phyloP scores from a whole-genome alignment of 1,140 invertebrate genomes.

The Forficula auricularia region DNA sequence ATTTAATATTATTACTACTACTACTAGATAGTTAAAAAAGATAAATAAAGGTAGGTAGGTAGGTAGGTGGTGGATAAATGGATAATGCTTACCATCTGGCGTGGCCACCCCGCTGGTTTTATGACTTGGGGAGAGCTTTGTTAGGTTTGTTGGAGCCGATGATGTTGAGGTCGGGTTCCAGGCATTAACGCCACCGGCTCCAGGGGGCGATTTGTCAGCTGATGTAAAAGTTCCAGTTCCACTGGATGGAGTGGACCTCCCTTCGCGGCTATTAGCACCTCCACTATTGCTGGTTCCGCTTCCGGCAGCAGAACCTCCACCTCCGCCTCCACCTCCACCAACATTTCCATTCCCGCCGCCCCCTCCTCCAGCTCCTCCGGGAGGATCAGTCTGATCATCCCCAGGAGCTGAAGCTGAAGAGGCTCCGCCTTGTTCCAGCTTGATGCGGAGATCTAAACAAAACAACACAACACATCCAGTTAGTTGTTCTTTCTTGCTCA shows the following conservation, averaged over 20 bases:
- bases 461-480: conserved; percentile 3
- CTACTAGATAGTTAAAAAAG: too few relatives aligned
- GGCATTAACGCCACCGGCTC: conserved; percentile 1
- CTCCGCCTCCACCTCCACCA: conserved; percentile 19
- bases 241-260: conserved; percentile 16
- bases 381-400: too few relatives aligned
- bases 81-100: conserved; percentile 32
- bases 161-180: conserved; percentile 17
- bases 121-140: conserved; percentile 34
- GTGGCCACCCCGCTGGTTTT: conserved; percentile 38
- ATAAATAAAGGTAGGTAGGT: too few relatives aligned
- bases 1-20: too few relatives aligned
- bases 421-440: conserved; percentile 31
- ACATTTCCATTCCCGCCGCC: conserved; percentile 28
- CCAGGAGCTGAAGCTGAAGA: too few relatives aligned
- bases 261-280: conserved; percentile 23
- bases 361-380: conserved; percentile 24
- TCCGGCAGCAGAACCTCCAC: too few relatives aligned
- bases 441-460: conserved; percentile 39
- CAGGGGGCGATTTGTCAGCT: conserved; percentile 12
- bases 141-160: conserved; percentile 20
- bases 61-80: too few relatives aligned
- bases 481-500: too few relatives aligned
- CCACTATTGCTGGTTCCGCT: conserved; percentile 19
- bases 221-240: conserved; percentile 11